A percentile compares a stretch with the other conserved stretches of the same genome.
These are phyloP conservation scores for Chiloscyllium punctatum DNA, from an alignment of 2,797 vertebrate genomes.

Conservation along the genomic window DNA sequence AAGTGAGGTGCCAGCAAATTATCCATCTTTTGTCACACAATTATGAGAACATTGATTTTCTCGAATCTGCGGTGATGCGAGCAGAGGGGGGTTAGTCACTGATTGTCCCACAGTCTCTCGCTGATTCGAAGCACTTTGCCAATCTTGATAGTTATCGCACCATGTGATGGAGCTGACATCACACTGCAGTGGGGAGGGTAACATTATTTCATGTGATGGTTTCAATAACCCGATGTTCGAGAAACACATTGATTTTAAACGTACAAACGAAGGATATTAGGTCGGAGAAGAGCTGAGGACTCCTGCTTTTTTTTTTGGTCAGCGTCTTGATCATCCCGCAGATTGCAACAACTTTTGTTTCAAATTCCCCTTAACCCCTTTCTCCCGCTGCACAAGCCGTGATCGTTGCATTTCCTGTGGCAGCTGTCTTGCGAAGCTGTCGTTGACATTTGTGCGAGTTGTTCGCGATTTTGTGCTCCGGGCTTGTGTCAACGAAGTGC, in stretches of 20 bases:
- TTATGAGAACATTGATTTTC: conserved; percentile 13
- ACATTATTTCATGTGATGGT: conserved; percentile 14
- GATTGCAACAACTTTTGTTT: not conserved
- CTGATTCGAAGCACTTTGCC: conserved; percentile 29
- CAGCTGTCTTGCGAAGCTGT: not conserved
- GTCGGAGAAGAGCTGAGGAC: not conserved
- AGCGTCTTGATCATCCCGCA: not conserved
- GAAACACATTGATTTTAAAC: not conserved
- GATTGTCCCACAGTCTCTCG: conserved; percentile 11
- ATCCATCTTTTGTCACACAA: not conserved
- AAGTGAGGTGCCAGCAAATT: not conserved
- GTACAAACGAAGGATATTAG: not conserved
- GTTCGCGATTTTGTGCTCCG: not conserved
- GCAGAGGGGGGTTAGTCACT: not conserved
- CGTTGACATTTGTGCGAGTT: not conserved
- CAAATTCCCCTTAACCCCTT: not conserved
- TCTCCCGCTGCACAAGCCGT: not conserved
- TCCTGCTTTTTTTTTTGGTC: not conserved
- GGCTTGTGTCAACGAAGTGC: not conserved
- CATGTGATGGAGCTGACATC: conserved; percentile 4
- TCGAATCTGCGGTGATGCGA: not conserved
- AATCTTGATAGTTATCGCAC: conserved; percentile 25
- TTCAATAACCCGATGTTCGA: conserved; percentile 9
- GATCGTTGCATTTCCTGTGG: not conserved
- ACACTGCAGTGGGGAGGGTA: not conserved